These are phyloP conservation scores for Mongoloraphidia duomilia DNA, from an alignment of 2,888 invertebrate genomes.

Conservation along the genomic window DNA sequence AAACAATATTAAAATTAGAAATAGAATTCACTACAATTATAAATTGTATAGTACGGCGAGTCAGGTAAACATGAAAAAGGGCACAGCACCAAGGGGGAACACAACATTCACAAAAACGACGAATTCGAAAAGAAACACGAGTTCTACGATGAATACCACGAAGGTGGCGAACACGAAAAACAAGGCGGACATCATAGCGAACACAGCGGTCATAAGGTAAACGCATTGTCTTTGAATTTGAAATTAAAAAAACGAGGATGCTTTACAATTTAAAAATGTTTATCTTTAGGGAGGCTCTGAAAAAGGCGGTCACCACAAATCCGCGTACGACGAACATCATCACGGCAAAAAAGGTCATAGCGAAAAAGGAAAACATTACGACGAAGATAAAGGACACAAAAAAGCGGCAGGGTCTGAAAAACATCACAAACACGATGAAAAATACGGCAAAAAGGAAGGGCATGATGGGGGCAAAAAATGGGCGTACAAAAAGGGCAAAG, in stretches of 20 bases:
- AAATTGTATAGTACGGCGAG: conserved; percentile 35
- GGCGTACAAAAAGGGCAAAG: conserved; percentile 36
- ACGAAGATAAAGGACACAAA: conserved; percentile 43
- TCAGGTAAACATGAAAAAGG: conserved; percentile 57
- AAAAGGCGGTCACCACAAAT: conserved; percentile 38
- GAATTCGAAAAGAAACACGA: conserved; percentile 62
- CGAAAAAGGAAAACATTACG: conserved; percentile 38
- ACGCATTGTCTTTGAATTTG: neutral
- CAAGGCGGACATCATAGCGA: conserved; percentile 45
- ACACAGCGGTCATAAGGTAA: conserved; percentile 32
- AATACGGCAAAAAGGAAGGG: conserved; percentile 32
- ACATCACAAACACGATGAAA: conserved; percentile 35
- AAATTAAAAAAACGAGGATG: neutral
- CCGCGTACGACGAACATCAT: conserved; percentile 33
- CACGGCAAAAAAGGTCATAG: conserved; percentile 42
- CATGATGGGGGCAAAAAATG: conserved; percentile 40
- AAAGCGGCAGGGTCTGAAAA: conserved; percentile 38
- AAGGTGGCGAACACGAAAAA: conserved; percentile 48
- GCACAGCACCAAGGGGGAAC: conserved; percentile 59
- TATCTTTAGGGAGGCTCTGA: conserved; percentile 39
- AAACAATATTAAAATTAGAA: too few species aligned
- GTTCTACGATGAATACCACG: conserved; percentile 61
- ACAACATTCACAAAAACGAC: conserved; percentile 60
- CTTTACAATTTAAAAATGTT: conserved; percentile 1
- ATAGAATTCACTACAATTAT: too few species aligned